These are phyloP conservation scores for Chelidonichthys spinosus DNA, from an alignment of 2,797 vertebrate genomes.

Conservation along the genomic window DNA sequence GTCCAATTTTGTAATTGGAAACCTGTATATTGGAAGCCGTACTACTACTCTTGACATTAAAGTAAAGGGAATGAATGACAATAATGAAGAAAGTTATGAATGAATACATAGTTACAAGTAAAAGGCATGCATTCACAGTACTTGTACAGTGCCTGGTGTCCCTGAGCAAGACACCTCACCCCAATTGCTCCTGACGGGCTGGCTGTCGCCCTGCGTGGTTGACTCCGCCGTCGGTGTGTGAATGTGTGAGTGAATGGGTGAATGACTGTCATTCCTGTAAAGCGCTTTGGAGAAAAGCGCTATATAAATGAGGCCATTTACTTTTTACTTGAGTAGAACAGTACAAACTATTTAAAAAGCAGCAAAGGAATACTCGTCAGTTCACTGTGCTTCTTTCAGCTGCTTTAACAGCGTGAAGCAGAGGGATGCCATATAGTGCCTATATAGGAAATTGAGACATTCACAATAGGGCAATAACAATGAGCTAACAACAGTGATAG, in stretches of 20 bases:
- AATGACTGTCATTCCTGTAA: no score
- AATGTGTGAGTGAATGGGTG: no score
- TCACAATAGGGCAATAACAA: conserved; percentile 27
- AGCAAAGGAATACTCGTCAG: background rate
- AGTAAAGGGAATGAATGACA: background rate
- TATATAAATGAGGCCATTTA: no score
- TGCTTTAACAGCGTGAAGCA: conserved; percentile 7
- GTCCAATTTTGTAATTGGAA: no score
- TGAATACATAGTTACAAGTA: background rate
- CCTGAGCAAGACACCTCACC: no score
- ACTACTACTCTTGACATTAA: background rate
- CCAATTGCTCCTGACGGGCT: no score
- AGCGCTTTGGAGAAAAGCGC: no score
- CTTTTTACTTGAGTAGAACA: background rate
- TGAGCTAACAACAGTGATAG: conserved; percentile 23
- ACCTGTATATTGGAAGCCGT: no score
- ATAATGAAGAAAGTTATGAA: background rate
- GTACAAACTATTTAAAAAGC: conserved; percentile 7
- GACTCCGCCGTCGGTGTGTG: no score
- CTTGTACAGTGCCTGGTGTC: no score
- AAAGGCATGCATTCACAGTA: background rate
- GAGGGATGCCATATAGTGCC: background rate
- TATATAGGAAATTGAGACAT: conserved; percentile 17
- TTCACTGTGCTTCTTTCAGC: conserved; percentile 20
- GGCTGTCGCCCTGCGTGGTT: no score